phyloP scores from a whole-genome alignment of 2,888 invertebrate species.

The Andricus curvator region DNA sequence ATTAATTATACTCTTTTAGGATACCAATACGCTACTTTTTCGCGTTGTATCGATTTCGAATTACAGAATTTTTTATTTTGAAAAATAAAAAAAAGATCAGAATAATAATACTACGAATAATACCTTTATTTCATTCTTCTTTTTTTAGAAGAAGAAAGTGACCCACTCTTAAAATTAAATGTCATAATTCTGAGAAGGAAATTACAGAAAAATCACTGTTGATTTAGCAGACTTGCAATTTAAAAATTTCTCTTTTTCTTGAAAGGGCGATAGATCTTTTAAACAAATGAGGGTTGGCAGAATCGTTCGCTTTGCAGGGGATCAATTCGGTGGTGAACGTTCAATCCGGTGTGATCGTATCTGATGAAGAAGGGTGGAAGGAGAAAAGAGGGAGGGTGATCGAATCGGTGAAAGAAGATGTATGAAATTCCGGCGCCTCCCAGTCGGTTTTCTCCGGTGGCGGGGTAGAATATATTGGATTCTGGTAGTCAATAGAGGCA shows the following conservation, averaged over 20 bases:
- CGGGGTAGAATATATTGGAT: constrained; percentile 76
- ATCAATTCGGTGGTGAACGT: constrained; percentile 78
- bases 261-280: constrained; percentile 33
- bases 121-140: neutral
- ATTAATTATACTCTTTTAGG: no score
- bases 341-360: constrained; percentile 75
- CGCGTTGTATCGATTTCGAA: no score
- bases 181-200: neutral
- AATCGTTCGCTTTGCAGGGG: constrained; percentile 65
- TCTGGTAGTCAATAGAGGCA: constrained; percentile 77
- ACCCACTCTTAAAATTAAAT: neutral
- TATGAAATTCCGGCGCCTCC: constrained; percentile 77
- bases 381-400: constrained; percentile 57
- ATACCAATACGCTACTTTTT: no score
- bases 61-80: no score
- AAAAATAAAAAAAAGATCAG: no score
- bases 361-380: constrained; percentile 51
- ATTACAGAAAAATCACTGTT: neutral
- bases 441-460: constrained; percentile 73
- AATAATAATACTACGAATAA: no score
- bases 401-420: constrained; percentile 73
- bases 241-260: constrained; percentile 8
- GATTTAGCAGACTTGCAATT: neutral
- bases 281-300: constrained; percentile 39
- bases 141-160: neutral